A percentile compares a stretch with the other conserved stretches of the same genome.
Conservation (phyloP, 1,140 invertebrate species). For the Zophobas morio region DNA sequence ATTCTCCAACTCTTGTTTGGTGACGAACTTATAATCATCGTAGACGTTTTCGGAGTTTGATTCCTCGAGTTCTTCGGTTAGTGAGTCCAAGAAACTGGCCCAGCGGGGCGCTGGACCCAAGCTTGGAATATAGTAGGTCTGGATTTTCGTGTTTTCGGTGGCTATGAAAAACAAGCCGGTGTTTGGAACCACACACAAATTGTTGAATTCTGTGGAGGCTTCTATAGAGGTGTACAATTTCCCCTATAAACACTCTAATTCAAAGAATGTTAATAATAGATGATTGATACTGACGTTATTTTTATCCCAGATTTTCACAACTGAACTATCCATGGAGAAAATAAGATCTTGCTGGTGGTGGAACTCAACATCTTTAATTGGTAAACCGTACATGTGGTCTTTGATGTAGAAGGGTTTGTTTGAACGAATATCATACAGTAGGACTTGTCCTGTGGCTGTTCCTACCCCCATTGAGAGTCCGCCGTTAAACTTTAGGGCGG, state of each 20-base stretch:
- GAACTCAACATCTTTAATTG: slow-evolving; percentile 93
- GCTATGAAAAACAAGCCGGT: slow-evolving; percentile 95
- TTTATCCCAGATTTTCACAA: slow-evolving; percentile 96
- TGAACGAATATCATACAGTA: slow-evolving; percentile 96
- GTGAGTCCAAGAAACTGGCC: slow-evolving; percentile 96
- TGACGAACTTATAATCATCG: slow-evolving; percentile 99
- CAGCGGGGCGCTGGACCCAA: slow-evolving; percentile 97
- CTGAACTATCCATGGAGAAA: slow-evolving; percentile 92
- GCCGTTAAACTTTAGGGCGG: slow-evolving; percentile 86
- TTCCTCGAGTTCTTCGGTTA: slow-evolving; percentile 98
- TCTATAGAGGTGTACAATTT: slow-evolving; percentile 96
- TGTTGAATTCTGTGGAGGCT: slow-evolving; percentile 87
- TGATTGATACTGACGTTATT: slow-evolving; percentile 78
- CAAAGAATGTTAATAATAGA: neutral
- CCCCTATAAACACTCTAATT: slow-evolving; percentile 75
- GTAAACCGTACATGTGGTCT: slow-evolving; percentile 95
- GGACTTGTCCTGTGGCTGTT: slow-evolving; percentile 92
- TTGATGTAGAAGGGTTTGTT: slow-evolving; percentile 91
- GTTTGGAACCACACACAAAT: slow-evolving; percentile 90
- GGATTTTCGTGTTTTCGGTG: slow-evolving; percentile 94
- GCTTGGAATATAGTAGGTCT: slow-evolving; percentile 94
- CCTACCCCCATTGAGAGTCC: slow-evolving; percentile 91
- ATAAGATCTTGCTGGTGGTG: slow-evolving; percentile 86
- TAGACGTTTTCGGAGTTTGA: slow-evolving; percentile 85
- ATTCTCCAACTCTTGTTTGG: slow-evolving; percentile 91